Conservation (phyloP, 2,888 invertebrate species). For the Volucella zonaria region DNA sequence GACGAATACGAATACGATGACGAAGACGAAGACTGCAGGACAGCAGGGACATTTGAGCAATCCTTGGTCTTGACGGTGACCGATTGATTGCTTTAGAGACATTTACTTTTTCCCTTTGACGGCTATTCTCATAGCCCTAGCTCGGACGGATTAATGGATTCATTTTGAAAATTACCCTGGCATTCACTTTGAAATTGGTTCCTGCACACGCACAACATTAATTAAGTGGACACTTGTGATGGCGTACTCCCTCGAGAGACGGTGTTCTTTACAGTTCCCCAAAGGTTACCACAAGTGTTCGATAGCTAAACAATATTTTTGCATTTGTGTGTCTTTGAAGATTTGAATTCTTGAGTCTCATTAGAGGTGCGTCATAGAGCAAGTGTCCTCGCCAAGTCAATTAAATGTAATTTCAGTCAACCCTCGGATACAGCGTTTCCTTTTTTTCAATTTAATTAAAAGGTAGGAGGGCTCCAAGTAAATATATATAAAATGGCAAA, state of each 20-base stretch:
- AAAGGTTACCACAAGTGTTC: slow-evolving; percentile 32
- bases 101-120: background rate
- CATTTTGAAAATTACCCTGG: slow-evolving; percentile 68
- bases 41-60: background rate
- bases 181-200: slow-evolving; percentile 51
- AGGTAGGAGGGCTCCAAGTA: background rate
- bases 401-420: slow-evolving; percentile 55
- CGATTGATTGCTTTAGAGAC: slow-evolving; percentile 56
- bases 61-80: slow-evolving; percentile 57
- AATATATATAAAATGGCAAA: background rate
- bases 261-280: slow-evolving; percentile 9
- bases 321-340: background rate
- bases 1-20: background rate
- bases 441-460: slow-evolving; percentile 49
- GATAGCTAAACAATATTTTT: background rate
- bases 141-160: slow-evolving; percentile 61
- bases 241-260: slow-evolving; percentile 14
- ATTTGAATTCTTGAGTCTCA: slow-evolving; percentile 44
- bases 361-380: slow-evolving; percentile 39
- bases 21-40: slow-evolving; percentile 11
- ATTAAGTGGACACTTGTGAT: slow-evolving; percentile 67
- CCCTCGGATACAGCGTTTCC: slow-evolving; percentile 30
- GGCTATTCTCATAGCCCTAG: background rate
- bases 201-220: slow-evolving; percentile 64
- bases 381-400: slow-evolving; percentile 52